Base-by-base conservation (phyloP, 1,140 invertebrate genomes). In the Drosophila sucinea region DNA sequence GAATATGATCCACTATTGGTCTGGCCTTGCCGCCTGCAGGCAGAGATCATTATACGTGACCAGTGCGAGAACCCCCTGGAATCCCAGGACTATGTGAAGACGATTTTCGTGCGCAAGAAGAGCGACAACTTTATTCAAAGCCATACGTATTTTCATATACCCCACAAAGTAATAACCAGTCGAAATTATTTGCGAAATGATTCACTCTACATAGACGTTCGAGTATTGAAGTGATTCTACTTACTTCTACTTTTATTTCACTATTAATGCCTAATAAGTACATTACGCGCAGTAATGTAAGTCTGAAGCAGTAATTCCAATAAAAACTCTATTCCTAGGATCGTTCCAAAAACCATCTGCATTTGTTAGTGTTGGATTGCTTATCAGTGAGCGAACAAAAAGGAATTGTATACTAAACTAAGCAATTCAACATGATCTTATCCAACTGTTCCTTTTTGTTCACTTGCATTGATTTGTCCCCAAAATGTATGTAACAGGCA, bases 101-200 rank as follows among this genome's bases (percentile, higher is more conserved):
- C 92, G 38, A 90, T 92, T 17, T 67, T 78, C 25, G 90, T 93
- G 7, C 92, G 93, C 10, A 91, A 93, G 60, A 92, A 93, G 54
- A 91, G 91, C 33, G 92, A 93, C n/a, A 92, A 94, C 54, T 94
- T 93, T 30, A 82, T 91, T 25, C 93, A 94, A 60, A 95, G 94
- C 63, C 93, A 94, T 64, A 93, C 95, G 75, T 95, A 95, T 79
- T 95, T 96, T 91, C 96, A 96, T 83, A 95, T 96, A 75, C 95
- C 95, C 0, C 95, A 96, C 83, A 93, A 94, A 5, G 94, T 93
- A 30, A 81, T 96, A 5, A 93, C 94, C 58, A 95, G 95, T 82
- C 92, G 94, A 35, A 95, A 94, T 60, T 95, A 95, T 77, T 91
- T 95, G 0, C 94, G 94, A 67, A 94, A 95, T 66, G 93, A 96